phyloP scores from a whole-genome alignment of 2,797 vertebrate genomes.

The Psittacula derbiana region DNA sequence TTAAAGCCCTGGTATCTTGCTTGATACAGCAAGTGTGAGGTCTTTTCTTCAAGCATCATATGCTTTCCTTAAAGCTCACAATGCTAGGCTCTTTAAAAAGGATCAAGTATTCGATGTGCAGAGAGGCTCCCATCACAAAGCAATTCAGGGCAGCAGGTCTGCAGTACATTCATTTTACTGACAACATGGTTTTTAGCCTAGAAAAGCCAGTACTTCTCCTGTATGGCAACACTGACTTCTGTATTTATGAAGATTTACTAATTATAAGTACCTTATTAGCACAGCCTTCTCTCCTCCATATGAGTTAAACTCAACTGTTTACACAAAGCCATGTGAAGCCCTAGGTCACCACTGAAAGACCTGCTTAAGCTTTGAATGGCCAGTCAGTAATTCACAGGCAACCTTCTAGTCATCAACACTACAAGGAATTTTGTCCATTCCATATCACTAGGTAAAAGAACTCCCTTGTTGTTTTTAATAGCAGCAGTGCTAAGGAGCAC shows the following conservation, averaged over 20 bases:
- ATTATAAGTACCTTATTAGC: neutral
- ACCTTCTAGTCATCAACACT: neutral
- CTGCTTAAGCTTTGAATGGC: neutral
- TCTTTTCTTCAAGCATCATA: neutral
- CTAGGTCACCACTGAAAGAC: neutral
- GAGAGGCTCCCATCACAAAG: neutral
- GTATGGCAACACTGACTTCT: neutral
- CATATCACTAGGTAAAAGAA: neutral
- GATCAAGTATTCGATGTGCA: neutral
- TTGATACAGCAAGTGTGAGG: neutral
- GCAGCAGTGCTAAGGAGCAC: neutral
- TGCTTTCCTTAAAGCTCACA: neutral
- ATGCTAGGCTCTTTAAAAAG: neutral
- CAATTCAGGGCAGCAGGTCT: neutral
- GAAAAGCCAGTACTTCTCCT: neutral
- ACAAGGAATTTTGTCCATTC: neutral
- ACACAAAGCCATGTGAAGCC: neutral
- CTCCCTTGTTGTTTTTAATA: neutral
- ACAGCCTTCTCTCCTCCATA: neutral
- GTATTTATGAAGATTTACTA: neutral
- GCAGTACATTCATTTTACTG: neutral
- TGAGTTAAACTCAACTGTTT: neutral
- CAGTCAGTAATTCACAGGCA: neutral
- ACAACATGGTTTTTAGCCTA: neutral
- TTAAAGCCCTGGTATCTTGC: neutral